These are phyloP conservation scores for Caenorhabditis plicata DNA, from an alignment of 2,888 invertebrate genomes.

Conservation along the genomic window DNA sequence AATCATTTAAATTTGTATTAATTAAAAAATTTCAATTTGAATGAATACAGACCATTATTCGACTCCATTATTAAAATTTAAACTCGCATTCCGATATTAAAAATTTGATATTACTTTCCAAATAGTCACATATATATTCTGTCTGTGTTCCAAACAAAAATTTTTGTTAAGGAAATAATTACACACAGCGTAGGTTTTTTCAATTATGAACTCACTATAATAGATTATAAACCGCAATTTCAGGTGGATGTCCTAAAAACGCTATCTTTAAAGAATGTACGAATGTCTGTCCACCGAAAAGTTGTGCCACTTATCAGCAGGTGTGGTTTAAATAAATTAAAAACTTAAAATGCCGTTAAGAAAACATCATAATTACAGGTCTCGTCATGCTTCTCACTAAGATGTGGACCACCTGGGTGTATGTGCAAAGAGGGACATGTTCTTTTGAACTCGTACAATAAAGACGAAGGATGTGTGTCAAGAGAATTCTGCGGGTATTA, in stretches of 20 bases:
- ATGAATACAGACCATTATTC: no score
- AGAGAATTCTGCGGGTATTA: conserved; percentile 28
- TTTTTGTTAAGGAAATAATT: no score
- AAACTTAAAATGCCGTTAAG: neutral
- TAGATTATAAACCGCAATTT: no score
- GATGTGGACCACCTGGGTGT: conserved; percentile 44
- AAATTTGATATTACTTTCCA: no score
- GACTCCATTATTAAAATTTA: no score
- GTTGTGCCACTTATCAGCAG: conserved; percentile 27
- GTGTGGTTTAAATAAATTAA: neutral
- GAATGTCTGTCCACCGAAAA: conserved; percentile 41
- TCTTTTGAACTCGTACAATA: conserved; percentile 16
- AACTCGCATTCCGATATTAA: no score
- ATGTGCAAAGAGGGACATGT: conserved; percentile 43
- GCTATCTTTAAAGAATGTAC: conserved; percentile 38
- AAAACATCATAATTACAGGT: conserved; percentile 11
- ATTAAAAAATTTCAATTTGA: no score
- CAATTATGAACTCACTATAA: no score
- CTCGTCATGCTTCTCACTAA: conserved; percentile 45
- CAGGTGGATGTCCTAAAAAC: conserved; percentile 31
- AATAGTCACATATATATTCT: no score
- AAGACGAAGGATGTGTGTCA: conserved; percentile 32
- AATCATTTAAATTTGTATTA: no score
- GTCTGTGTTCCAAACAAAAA: no score
- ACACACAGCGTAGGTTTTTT: no score